Base-by-base conservation (phyloP, 1,140 invertebrate genomes). In the Drosophila lacteicornis region DNA sequence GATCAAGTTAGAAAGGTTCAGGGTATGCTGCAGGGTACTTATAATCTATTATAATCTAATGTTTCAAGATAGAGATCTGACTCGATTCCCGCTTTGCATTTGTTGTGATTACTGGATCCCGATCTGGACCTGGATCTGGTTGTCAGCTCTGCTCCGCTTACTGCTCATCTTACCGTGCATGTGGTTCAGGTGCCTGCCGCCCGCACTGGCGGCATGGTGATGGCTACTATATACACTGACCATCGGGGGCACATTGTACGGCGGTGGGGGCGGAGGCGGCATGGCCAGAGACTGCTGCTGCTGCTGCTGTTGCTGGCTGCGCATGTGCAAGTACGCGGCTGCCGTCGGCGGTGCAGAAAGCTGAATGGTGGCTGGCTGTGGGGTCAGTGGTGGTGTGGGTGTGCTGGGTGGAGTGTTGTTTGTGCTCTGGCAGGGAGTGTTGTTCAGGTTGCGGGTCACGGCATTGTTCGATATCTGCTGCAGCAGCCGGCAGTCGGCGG, bases 381-480 rank as follows among this genome's bases (percentile, higher is more conserved):
- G 57, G 68, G 45, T 43, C 62, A 75, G 66, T 75, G 75, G 73
- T 66, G 77, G 79, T 80, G 79, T 82, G 36, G 80, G 79, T 80
- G 83, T 90, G 83, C 87, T 91, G 51, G 79, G 82, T 77, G 87
- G 75, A 62, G 87, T 86, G 66, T 70, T 82, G 63, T 70, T 87
- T 51, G 79, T 79, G 82, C 67, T 74, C 71, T 82, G 87, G 55
- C 82, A 86, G 38, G 79, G 76, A 69, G 53, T 56, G 25, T 80
- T 82, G 60, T 75, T 90, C 50, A 91, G 56, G 63, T 83, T 92
- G 53, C 83, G 91, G 51, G 90, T 83, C 45, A 92, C 91, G n/a
- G 91, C 91, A 57, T 91, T 92, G 66, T 92, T 92, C 5, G 91
- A 92, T 40, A 92, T 92, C 51, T 92, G 91, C 53, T 92, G 91